Base-by-base conservation (phyloP, 2,888 invertebrate species). In the Meteorus cinctellus region DNA sequence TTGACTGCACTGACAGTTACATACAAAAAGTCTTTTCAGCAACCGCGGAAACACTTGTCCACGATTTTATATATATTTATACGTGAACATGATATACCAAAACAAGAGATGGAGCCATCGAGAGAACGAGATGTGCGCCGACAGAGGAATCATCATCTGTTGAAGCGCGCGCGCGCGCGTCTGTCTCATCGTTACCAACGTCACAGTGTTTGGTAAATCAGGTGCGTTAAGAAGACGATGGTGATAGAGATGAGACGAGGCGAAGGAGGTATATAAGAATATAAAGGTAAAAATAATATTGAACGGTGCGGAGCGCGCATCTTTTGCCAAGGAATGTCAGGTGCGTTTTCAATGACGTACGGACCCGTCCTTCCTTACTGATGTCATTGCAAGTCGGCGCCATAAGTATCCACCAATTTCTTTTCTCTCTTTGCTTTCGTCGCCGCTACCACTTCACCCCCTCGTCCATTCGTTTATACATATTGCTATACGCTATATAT, bases 301-400 rank as follows among this genome's bases (percentile, higher is more conserved):
- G 82, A 82, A 41, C 80, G 82, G 81, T 71, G 84, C 84, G 85
- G 86, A 6, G 34, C 86, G 86, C 81, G 81, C 55, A 55, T 55
- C 55, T 55, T 55, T 55, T 55, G 55, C 55, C 8, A 55, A 55
- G 83, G 86, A 85, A 86, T 86, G 83, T 84, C 82, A 81, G 80
- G 84, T 83, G 84, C 84, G 82, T 81, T 77, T 74, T 55, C 74
- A 84, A 87, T 86, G 86, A 87, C 84, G 82, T 84, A 86, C 86
- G 81, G 83, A 85, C 84, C 82, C 82, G 86, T 83, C 84, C 80
- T 83, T 81, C 81, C 81, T 87, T 87, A 87, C 88, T 83, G 84
- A 87, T 86, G 87, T 86, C 84, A 88, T 88, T 86, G 87, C 84
- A 55, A 81, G 83, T 82, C 82, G 82, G 82, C 83, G 84, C 86